A percentile compares a stretch with the other conserved stretches of the same genome.
These are phyloP conservation scores for Conchocele bisecta DNA, from an alignment of 2,888 invertebrate genomes.

Conservation along the genomic window DNA sequence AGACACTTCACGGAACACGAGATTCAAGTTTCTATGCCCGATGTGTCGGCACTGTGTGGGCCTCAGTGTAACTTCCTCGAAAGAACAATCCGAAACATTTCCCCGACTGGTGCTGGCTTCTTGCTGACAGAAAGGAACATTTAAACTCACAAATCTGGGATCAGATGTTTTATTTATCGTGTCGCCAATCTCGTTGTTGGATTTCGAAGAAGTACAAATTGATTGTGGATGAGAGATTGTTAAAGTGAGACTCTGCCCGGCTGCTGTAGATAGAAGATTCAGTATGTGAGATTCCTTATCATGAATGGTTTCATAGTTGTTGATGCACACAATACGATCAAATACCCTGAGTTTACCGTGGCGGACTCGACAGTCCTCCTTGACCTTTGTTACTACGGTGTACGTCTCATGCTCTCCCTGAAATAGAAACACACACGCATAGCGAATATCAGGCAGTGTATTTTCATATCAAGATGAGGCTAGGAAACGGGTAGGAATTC, in stretches of 20 bases:
- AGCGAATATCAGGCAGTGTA: not conserved
- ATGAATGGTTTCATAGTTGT: conserved; percentile 17
- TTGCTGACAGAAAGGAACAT: too few relatives aligned
- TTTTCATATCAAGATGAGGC: not conserved
- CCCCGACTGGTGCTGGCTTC: too few relatives aligned
- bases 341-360: conserved; percentile 28
- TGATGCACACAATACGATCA: conserved; percentile 40
- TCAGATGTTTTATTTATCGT: too few relatives aligned
- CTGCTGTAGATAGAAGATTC: conserved; percentile 7
- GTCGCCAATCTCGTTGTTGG: not conserved
- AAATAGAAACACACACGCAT: conserved; percentile 5
- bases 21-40: too few relatives aligned
- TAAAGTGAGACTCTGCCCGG: not conserved
- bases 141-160: too few relatives aligned
- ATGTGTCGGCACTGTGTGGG: too few relatives aligned
- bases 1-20: too few relatives aligned
- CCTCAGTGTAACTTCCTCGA: too few relatives aligned
- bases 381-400: conserved; percentile 46
- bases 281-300: conserved; percentile 12
- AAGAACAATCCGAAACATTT: too few relatives aligned
- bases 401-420: conserved; percentile 38
- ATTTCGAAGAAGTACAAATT: not conserved
- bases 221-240: conserved; percentile 4
- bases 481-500: not conserved
- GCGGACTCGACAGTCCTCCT: conserved; percentile 37